Evolutionary conservation across 2,888 invertebrate genomes (phyloP), one percentile per base, ranked within the genome.

Genomic region (Gisinianus flammeolus): DNA sequence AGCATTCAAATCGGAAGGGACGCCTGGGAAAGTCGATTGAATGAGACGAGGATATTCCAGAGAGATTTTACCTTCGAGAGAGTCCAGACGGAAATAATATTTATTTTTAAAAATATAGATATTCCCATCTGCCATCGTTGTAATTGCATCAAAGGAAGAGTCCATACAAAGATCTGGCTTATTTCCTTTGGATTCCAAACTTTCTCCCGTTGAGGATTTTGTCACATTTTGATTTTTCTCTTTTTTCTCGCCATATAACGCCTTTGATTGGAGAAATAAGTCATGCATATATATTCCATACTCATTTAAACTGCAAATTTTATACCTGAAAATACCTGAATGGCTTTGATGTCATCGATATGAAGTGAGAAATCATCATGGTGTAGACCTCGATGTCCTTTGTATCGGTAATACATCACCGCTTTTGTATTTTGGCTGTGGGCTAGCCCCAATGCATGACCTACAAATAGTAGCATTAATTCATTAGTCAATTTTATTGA

Each of bases 81-180:
- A 3, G 6, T 71, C 19, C 44, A 75, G 10, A 2, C 75, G 35
- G 28, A 52, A 75, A 24, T 26, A 75, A 30, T 52, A 75, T 10
- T 31, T 86, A 92, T 93, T 95, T 90, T 96, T 95, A 88, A 98
- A 96, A 4, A 94, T 92, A 87, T 93, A 96, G 0, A 96, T 95
- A 68, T 90, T 90, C 0, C 95, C 95, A 85, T 96, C 94, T 0
- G 93, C 93, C 0, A 94, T 93, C 86, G 93, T 94, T 87, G 97
- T 97, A 82, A 97, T 91, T 2, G 96, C 93, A 87, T 98, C 96
- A 79, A 96, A 89, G 85, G 91, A 91, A 2, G 94, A 90, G 87
- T 94, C 92, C 26, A 90, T 90, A 87, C 96, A 96, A 1, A 96
- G 90, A 66, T 91, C 90, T 2, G 91, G 89, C 86, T 93, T n/a